A percentile compares a stretch with the other conserved stretches of the same genome.
phyloP scores from a whole-genome alignment of 1,140 invertebrate genomes.

The Drosophila varians region DNA sequence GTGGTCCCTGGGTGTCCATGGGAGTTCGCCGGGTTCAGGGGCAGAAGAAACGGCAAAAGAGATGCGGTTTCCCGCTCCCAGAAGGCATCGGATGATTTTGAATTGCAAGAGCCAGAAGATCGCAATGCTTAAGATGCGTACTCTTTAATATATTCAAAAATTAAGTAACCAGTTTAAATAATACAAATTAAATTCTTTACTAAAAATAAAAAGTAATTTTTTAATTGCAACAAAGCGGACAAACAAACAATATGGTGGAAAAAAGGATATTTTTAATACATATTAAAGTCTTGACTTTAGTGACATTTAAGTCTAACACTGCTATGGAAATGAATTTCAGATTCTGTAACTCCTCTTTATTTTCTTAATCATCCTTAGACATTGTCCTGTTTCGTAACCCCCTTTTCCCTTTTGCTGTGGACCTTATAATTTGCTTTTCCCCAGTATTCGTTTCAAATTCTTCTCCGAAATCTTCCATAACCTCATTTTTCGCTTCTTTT shows the following conservation, averaged over 20 bases:
- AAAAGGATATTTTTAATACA: too few species aligned
- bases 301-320: not conserved
- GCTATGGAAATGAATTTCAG: not conserved
- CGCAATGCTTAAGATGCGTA: constrained; percentile 15
- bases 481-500: not conserved
- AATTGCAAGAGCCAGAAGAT: not conserved
- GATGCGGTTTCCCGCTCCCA: constrained; percentile 20
- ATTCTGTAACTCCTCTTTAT: not conserved
- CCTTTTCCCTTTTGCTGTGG: not conserved
- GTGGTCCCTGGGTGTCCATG: not conserved
- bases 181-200: not conserved
- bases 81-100: not conserved
- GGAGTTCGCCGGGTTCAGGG: not conserved
- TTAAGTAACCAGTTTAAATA: too few species aligned
- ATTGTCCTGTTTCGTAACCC: too few species aligned
- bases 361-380: not conserved
- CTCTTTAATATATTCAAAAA: not conserved
- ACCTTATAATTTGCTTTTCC: not conserved
- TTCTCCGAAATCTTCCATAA: constrained; percentile 12
- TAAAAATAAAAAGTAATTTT: not conserved
- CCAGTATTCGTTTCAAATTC: not conserved
- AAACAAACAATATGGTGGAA: too few species aligned
- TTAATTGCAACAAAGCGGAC: not conserved
- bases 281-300: too few species aligned
- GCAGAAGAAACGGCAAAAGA: constrained; percentile 1